A percentile compares a stretch with the other conserved stretches of the same genome.
These are phyloP conservation scores for Aporrectodea caliginosa DNA, from an alignment of 1,140 invertebrate species.

Conservation along the genomic window DNA sequence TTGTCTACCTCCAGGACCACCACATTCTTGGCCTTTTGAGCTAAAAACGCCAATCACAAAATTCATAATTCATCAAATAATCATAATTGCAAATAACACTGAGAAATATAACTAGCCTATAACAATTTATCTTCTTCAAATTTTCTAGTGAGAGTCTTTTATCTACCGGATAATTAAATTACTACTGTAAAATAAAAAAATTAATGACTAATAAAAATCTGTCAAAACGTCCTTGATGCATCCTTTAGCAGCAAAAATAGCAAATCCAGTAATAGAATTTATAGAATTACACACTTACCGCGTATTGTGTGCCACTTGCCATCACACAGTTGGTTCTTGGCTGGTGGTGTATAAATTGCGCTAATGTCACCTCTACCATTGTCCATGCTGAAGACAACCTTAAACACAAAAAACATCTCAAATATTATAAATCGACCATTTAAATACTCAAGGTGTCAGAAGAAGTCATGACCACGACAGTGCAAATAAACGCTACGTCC, in stretches of 20 bases:
- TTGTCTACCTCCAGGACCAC: slow-evolving; percentile 77
- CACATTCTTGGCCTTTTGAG: slow-evolving; percentile 76
- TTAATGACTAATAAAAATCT: too few relatives aligned
- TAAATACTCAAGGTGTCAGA: background rate
- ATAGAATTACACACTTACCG: slow-evolving; percentile 60
- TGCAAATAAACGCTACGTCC: background rate
- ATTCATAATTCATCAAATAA: background rate
- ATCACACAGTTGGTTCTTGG: slow-evolving; percentile 78
- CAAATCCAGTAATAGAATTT: background rate
- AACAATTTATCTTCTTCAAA: background rate
- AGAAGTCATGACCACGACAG: background rate
- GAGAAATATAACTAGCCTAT: background rate
- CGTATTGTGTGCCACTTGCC: slow-evolving; percentile 87
- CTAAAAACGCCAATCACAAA: slow-evolving; percentile 59
- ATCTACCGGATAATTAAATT: background rate
- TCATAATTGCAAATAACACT: background rate
- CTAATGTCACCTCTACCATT: slow-evolving; percentile 74
- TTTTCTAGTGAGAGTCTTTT: background rate
- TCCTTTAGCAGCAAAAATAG: background rate
- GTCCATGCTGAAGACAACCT: slow-evolving; percentile 73
- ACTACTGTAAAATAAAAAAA: too few relatives aligned
- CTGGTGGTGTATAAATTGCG: slow-evolving; percentile 67
- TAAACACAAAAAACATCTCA: slow-evolving; percentile 32
- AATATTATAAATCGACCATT: background rate
- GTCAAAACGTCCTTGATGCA: too few relatives aligned